Evolutionary conservation across 2,888 invertebrate genomes (phyloP).

Genomic region (Tenthredo mesomela): DNA sequence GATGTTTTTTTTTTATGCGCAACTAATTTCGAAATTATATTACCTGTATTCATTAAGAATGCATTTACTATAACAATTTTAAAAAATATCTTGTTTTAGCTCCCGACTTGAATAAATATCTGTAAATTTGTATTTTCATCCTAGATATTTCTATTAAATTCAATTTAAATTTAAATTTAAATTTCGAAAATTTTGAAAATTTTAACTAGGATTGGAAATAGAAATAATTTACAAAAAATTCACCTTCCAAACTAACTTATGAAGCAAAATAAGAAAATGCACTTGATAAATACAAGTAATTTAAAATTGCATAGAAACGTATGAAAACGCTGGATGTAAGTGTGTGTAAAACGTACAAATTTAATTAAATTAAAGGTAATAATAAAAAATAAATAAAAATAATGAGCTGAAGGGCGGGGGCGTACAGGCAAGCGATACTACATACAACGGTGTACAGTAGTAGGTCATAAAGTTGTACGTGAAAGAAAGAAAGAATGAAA

Average conservation of each 20-base stretch:
- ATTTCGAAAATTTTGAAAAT: neutral
- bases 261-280: constrained; percentile 16
- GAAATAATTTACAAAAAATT: neutral
- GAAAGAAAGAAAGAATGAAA: neutral
- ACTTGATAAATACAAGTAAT: constrained; percentile 46
- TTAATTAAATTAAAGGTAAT: constrained; percentile 40
- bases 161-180: neutral
- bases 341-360: constrained; percentile 51
- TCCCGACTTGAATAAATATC: neutral
- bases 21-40: neutral
- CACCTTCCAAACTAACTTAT: neutral
- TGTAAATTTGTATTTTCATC: neutral
- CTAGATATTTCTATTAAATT: neutral
- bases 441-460: constrained; percentile 47
- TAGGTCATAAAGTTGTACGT: constrained; percentile 33
- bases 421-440: constrained; percentile 24
- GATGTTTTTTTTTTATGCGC: constrained; percentile 21
- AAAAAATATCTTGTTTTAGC: neutral
- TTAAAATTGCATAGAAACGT: constrained; percentile 26
- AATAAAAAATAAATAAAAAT: constrained; percentile 8
- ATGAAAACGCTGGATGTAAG: constrained; percentile 30
- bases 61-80: constrained; percentile 3
- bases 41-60: constrained; percentile 11
- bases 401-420: constrained; percentile 9
- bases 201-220: neutral